Evolutionary conservation across 2,888 invertebrate species (phyloP), one percentile per base, ranked within the genome.

Genomic region (Taenaris catops): DNA sequence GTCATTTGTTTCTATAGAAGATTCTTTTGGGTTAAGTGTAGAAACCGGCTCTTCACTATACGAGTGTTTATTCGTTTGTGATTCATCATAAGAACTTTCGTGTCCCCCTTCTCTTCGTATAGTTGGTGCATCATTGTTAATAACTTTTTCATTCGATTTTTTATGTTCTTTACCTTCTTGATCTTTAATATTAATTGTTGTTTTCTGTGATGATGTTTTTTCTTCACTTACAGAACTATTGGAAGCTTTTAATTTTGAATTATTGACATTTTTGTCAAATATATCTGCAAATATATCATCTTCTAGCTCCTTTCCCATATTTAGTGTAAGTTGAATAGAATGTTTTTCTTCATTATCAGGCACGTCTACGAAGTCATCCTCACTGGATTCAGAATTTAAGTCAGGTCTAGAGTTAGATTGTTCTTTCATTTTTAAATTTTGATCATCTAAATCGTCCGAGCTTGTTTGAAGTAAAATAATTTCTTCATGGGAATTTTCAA

Each of bases 251-350:
- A n/a, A n/a, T n/a, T n/a, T n/a, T n/a, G n/a, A n/a, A 11, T n/a
- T 10, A 11, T 1, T 8, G 6, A 12, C 19, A 25, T 24, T 4
- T n/a, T 39, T 17, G 7, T 34, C 8, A 19, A 93, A 94, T 38
- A 94, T 67, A 73, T 94, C 94, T n/a, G 91, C 90, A 76, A 94
- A 94, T 38, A 94, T 83, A 68, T 93, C 93, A 55, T 93, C 89
- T 17, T 60, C 67, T 4, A 68, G 60, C 28, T 57, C 55, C 8
- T 56, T 51, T 47, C 69, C 58, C 34, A 86, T 49, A 41, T 72
- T 60, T 36, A 89, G 63, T 23, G 75, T 71, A 20, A 88, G 56
- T 58, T 90, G 71, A 11, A 90, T 69, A 40, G 73, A 52, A 38
- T 89, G 70, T 43, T 59, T 48, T 12, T 38, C 51, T 46, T 65